Base-by-base conservation (phyloP, 2,113 vertebrate genomes). In the Philantomba maxwellii region DNA sequence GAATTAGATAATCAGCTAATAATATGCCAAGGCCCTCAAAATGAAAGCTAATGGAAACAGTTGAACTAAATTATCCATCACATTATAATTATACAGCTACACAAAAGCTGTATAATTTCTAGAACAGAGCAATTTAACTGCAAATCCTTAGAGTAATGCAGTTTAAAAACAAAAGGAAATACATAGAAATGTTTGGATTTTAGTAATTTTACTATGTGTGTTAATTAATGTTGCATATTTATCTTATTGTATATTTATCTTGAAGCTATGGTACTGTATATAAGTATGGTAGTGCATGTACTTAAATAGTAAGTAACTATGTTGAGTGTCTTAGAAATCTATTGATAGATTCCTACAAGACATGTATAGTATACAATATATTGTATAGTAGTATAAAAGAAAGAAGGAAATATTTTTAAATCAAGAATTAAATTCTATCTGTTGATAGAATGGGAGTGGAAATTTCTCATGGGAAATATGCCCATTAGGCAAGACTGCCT, bases 101-200 rank as follows among this genome's bases (percentile, higher is more conserved):
- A 53, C 45, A 73, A 33, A 95, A 55, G 26, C 81, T 77, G 36
- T 33, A 62, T n/a, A 73, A 82, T 73, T 87, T 92, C 86, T 66
- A 66, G 75, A 81, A 95, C 81, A 96, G 91, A 87, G 58, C 81
- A 66, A 94, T 86, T 93, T 87, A n/a, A 45, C 25, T 53, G 57
- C 57, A 95, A 95, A 84, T 39, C 15, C 80, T 93, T 85, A 51
- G 30, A 94, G 36, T 64, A 45, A 95, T 66, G 28, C 19, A 86
- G 23, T 94, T 94, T 94, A 87, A 82, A 95, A 95, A 93, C 16
- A 85, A 94, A 87, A 87, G 21, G 19, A 87, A 92, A 90, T 55
- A 73, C 5, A 36, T 6, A 89, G 45, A 90, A 85, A 75, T 53
- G 8, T 66, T 82, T 57, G 19, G 39, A 93, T 8, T 58, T 87